phyloP scores from a whole-genome alignment of 2,888 invertebrate species.

The Dendrolimus houi region DNA sequence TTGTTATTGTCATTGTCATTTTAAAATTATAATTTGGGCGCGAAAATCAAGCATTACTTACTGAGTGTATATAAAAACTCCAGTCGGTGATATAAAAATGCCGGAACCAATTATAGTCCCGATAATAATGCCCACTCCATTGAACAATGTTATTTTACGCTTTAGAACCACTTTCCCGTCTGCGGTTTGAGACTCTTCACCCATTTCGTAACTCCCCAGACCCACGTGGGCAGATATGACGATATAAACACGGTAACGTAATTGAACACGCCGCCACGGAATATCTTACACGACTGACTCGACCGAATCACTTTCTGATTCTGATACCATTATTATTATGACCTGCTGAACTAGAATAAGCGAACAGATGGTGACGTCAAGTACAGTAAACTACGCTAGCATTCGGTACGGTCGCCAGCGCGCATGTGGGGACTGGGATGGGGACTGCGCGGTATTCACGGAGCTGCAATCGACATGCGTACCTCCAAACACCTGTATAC shows the following conservation, averaged over 20 bases:
- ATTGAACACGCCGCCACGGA: slow-evolving; percentile 30
- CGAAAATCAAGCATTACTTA: slow-evolving; percentile 57
- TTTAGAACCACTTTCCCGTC: slow-evolving; percentile 81
- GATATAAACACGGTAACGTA: slow-evolving; percentile 13
- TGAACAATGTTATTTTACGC: slow-evolving; percentile 88
- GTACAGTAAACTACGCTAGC: slow-evolving; percentile 27
- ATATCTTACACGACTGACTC: slow-evolving; percentile 55
- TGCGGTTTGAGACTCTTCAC: slow-evolving; percentile 58
- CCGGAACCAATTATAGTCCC: slow-evolving; percentile 94
- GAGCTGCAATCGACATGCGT: slow-evolving; percentile 5
- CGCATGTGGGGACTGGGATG: slow-evolving; percentile 46
- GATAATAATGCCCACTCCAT: slow-evolving; percentile 92
- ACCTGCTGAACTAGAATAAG: slow-evolving; percentile 48
- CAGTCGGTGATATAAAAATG: slow-evolving; percentile 94
- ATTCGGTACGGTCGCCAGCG: slow-evolving; percentile 35
- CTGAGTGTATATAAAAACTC: slow-evolving; percentile 80
- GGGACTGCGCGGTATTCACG: slow-evolving; percentile 7
- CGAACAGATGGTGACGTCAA: slow-evolving; percentile 40
- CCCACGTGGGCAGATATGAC: slow-evolving; percentile 44
- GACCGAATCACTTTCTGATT: slow-evolving; percentile 61
- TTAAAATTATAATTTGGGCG: slow-evolving; percentile 19
- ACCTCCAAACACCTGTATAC: neutral
- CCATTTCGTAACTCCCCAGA: slow-evolving; percentile 62
- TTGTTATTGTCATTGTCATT: too few relatives aligned
- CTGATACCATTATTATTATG: slow-evolving; percentile 55